Conservation (phyloP, 1,140 invertebrate species). For the Philotrypesis tridentata region DNA sequence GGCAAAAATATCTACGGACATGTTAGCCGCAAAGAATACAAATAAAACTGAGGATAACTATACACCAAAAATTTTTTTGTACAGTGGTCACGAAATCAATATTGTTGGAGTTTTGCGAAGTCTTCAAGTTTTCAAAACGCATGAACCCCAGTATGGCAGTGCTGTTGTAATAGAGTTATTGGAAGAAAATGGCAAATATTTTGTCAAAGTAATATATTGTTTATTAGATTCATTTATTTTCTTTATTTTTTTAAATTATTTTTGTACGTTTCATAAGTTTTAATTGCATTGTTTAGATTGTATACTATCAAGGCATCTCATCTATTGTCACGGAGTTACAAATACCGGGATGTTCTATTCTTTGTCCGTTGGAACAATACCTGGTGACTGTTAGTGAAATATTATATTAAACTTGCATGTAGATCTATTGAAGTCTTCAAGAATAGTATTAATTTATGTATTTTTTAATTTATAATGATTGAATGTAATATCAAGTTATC, state of each 20-base stretch:
- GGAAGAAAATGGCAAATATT: constrained; percentile 15
- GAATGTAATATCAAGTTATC: too few species aligned
- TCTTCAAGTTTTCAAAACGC: constrained; percentile 76
- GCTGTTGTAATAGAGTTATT: constrained; percentile 40
- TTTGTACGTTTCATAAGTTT: too few species aligned
- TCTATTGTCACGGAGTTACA: neutral
- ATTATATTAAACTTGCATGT: neutral
- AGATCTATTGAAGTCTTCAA: neutral
- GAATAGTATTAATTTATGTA: neutral
- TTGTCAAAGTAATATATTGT: constrained; percentile 42
- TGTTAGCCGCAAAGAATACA: constrained; percentile 60
- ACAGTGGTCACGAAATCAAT: constrained; percentile 81
- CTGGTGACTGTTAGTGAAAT: neutral
- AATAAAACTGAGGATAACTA: neutral
- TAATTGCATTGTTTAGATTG: neutral
- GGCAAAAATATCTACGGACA: constrained; percentile 73
- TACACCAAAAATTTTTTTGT: constrained; percentile 74
- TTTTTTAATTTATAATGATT: too few species aligned
- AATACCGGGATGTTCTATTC: constrained; percentile 14
- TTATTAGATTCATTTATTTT: too few species aligned
- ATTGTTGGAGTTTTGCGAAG: constrained; percentile 78
- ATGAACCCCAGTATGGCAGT: constrained; percentile 37
- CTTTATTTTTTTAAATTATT: too few species aligned
- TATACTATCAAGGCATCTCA: neutral
- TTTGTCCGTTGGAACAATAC: constrained; percentile 24